phyloP scores from a whole-genome alignment of 2,888 invertebrate species.

The Caradrina kadenii region DNA sequence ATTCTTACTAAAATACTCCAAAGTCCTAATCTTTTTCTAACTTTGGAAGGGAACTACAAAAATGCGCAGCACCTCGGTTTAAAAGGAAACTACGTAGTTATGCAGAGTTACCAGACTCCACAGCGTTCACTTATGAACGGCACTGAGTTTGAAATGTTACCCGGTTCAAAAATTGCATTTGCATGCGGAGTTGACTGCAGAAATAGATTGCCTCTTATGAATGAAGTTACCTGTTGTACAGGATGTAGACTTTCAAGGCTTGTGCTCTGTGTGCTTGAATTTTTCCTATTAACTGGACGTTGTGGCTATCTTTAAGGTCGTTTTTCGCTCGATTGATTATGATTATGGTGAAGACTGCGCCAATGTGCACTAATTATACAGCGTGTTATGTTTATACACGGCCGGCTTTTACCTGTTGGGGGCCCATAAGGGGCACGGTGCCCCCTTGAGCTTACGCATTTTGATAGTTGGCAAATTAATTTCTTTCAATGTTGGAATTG shows the following conservation, averaged over 20 bases:
- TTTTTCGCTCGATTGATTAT: too few relatives aligned
- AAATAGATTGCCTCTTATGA: slow-evolving; percentile 31
- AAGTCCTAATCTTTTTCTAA: slow-evolving; percentile 15
- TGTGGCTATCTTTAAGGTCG: too few relatives aligned
- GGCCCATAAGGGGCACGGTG: too few relatives aligned
- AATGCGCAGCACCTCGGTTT: slow-evolving; percentile 10
- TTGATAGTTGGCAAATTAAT: too few relatives aligned
- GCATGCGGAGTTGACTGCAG: slow-evolving; percentile 28
- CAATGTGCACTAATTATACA: too few relatives aligned
- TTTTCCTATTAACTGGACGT: background rate
- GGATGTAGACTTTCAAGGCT: background rate
- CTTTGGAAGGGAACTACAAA: slow-evolving; percentile 15
- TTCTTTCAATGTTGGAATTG: too few relatives aligned
- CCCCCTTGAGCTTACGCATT: too few relatives aligned
- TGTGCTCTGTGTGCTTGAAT: background rate
- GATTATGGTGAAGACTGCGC: too few relatives aligned
- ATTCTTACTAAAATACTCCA: background rate
- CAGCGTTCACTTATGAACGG: slow-evolving; percentile 48
- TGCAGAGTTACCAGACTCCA: slow-evolving; percentile 27
- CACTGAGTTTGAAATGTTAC: slow-evolving; percentile 39
- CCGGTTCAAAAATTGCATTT: slow-evolving; percentile 60
- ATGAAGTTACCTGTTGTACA: slow-evolving; percentile 30
- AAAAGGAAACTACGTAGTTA: slow-evolving; percentile 15
- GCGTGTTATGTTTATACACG: too few relatives aligned
- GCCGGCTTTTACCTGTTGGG: too few relatives aligned